phyloP scores from a whole-genome alignment of 2,888 invertebrate species.

The Xanthorhoe designata region DNA sequence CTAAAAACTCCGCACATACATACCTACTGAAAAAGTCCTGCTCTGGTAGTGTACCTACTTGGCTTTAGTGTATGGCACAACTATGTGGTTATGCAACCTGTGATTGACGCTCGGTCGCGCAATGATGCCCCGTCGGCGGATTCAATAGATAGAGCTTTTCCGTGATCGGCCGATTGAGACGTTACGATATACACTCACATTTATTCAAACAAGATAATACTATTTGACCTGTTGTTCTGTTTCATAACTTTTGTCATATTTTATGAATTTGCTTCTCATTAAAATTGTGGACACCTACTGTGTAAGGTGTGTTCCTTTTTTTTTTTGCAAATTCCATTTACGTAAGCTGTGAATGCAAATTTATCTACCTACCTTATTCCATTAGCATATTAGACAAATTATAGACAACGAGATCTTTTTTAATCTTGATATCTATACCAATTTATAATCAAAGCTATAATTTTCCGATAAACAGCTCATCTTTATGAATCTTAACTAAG shows the following conservation, averaged over 20 bases:
- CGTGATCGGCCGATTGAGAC: slow-evolving; percentile 74
- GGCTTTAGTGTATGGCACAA: slow-evolving; percentile 1
- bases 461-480: slow-evolving; percentile 38
- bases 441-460: slow-evolving; percentile 44
- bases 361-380: slow-evolving; percentile 33
- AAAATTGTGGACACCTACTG: not conserved
- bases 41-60: slow-evolving; percentile 3
- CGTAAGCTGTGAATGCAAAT: slow-evolving; percentile 36
- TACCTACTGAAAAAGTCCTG: not conserved
- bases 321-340: slow-evolving; percentile 29
- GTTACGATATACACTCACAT: slow-evolving; percentile 69
- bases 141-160: slow-evolving; percentile 71
- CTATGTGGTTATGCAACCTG: slow-evolving; percentile 62
- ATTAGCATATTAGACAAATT: slow-evolving; percentile 50
- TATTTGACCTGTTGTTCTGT: not conserved
- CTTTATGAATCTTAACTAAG: slow-evolving; percentile 30
- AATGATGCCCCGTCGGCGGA: slow-evolving; percentile 68
- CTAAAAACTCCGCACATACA: not conserved
- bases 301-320: not conserved
- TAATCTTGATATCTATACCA: slow-evolving; percentile 42
- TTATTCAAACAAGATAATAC: slow-evolving; percentile 44
- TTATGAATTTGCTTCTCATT: not conserved
- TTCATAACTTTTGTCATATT: not conserved
- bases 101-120: slow-evolving; percentile 76
- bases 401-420: slow-evolving; percentile 41